Percentiles rank a stretch among this genome's conserved stretches.
These are phyloP conservation scores for Myiopsitta monachus DNA, from an alignment of 2,113 vertebrate genomes.

Conservation along the genomic window DNA sequence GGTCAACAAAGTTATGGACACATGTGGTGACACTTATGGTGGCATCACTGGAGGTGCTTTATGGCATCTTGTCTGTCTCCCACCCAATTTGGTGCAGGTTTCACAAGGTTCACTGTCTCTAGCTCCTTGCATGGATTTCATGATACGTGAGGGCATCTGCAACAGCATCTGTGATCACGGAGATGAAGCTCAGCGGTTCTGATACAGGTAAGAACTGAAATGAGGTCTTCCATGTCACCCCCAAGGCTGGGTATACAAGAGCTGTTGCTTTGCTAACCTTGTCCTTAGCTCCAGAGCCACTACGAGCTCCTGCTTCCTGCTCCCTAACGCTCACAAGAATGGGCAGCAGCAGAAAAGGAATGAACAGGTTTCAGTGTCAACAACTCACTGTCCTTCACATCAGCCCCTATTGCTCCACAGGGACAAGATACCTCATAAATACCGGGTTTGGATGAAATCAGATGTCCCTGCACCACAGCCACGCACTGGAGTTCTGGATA, in stretches of 20 bases:
- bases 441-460: not conserved
- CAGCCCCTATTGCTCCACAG: not conserved
- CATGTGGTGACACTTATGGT: fast-evolving
- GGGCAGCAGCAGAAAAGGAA: not conserved
- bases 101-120: not conserved
- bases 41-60: not conserved
- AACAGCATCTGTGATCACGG: not conserved
- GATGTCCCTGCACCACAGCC: not conserved
- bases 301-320: fast-evolving
- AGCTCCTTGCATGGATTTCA: not conserved
- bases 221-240: not conserved
- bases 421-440: not conserved
- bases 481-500: fast-evolving
- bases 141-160: not conserved
- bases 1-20: not conserved
- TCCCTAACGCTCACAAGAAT: not conserved
- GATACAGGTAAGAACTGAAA: not conserved
- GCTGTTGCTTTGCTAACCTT: not conserved
- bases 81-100: not conserved
- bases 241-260: not conserved
- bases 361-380: not conserved
- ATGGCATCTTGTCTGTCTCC: not conserved
- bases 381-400: not conserved
- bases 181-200: not conserved
- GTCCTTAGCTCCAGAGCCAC: not conserved